Evolutionary conservation across 35 echinoderm and acorn worm genomes (phyloP), one percentile per base, ranked within the genome.

Genomic region (Anneissia japonica): DNA sequence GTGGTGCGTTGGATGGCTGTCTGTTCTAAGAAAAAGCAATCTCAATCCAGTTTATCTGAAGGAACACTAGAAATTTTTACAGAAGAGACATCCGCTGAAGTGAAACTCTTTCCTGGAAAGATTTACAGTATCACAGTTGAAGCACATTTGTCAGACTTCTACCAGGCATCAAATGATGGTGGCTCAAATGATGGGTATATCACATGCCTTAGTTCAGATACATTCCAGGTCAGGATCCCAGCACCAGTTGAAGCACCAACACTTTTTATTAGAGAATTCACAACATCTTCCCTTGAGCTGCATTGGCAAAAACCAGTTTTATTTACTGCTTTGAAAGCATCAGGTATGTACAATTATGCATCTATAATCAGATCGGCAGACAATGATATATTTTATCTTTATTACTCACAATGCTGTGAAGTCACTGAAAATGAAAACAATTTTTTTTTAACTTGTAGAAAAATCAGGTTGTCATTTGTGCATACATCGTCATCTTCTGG

Each of bases 401-500:
- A 6, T 43, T 43, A 43, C 14, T 43, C 4, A 43, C 40, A 43
- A 14, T n/a, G 14, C 40, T 43, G 4, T 43, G 14, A 43, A 6
- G 40, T 43, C 4, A 43, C 4, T 6, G 14, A 43, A 43, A 43
- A 43, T 43, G 4, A 43, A 4, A 6, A 43, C 40, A 6, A 43
- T 43, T 43, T 43, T 43, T 43, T 43, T 43, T 43, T 43, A 6
- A 43, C 40, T 73, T 38, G 1, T 46, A 91, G 89, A 85, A 0
- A 56, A 85, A 16, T 36, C 35, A n/a, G 34, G 39, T 46, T 31
- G 83, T 76, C 38, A 45, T 10, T 23, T 21, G 33, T 81, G 55
- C 74, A 37, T 94, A 17, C 76, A 79, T 2, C 81, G 75, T 17
- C 82, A 39, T n/a, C 92, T 94, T 72, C 72, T 97, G 7, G 94